Conservation (phyloP, 2,797 vertebrate species). For the Notoglanidium macrostoma region DNA sequence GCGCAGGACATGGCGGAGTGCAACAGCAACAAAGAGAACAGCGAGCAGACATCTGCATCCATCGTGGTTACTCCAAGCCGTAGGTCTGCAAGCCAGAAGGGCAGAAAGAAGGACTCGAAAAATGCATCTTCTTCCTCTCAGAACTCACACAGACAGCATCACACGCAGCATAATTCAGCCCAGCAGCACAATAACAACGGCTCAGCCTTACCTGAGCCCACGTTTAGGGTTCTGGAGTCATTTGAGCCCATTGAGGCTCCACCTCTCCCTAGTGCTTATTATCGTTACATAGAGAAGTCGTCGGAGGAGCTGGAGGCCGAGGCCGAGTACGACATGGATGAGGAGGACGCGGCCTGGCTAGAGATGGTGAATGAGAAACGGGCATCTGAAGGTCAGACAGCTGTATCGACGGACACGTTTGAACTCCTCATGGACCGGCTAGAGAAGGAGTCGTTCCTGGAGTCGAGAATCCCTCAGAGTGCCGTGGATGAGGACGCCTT, state of each 20-base stretch:
- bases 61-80: conserved; percentile 75
- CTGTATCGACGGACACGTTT: conserved; percentile 80
- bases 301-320: conserved; percentile 79
- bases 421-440: conserved; percentile 83
- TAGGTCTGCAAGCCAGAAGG: conserved; percentile 76
- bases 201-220: conserved; percentile 77
- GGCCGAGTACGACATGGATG: conserved; percentile 89
- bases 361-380: conserved; percentile 85
- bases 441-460: conserved; percentile 84
- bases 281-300: conserved; percentile 82
- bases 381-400: conserved; percentile 73
- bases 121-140: conserved; percentile 61
- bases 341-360: conserved; percentile 86
- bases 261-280: conserved; percentile 78
- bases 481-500: conserved; percentile 84
- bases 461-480: conserved; percentile 80
- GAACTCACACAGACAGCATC: conserved; percentile 63
- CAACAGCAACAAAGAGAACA: conserved; percentile 92
- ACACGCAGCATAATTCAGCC: conserved; percentile 75
- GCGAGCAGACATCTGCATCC: conserved; percentile 80
- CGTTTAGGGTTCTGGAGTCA: conserved; percentile 78
- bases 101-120: conserved; percentile 86
- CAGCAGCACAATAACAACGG: conserved; percentile 60
- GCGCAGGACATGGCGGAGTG: conserved; percentile 89
- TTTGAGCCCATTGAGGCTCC: conserved; percentile 69